These are phyloP conservation scores for Nyctereutes procyonoides DNA, from an alignment of 2,113 vertebrate genomes.

Conservation along the genomic window DNA sequence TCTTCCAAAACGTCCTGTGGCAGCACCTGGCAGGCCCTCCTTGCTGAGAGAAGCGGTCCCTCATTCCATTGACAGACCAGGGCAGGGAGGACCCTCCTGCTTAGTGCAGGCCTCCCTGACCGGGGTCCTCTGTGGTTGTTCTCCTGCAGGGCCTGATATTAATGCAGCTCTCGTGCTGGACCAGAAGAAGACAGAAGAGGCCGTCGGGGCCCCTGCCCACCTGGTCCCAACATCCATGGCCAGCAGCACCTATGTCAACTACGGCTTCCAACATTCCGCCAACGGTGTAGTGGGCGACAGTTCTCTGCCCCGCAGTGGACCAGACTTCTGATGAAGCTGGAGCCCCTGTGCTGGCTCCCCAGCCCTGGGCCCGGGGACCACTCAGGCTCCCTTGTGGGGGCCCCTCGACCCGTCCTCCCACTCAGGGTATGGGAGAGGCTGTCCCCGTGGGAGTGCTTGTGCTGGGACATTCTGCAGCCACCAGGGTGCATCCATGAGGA, in stretches of 20 bases:
- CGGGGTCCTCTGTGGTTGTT: neutral
- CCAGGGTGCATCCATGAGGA: neutral
- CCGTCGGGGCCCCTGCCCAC: neutral
- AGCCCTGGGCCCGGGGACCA: neutral
- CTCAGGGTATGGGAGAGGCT: neutral
- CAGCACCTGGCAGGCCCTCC: neutral
- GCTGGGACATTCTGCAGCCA: neutral
- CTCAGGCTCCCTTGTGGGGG: rapidly evolving
- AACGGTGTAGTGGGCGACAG: rapidly evolving
- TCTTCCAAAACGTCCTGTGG: neutral
- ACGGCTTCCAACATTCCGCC: neutral
- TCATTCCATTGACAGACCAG: neutral
- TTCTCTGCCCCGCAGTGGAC: neutral
- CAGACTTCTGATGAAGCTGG: neutral
- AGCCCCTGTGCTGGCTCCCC: neutral
- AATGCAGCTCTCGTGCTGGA: constrained; percentile 32
- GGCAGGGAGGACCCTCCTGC: neutral
- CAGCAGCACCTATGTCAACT: neutral
- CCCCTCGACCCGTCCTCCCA: too few species aligned
- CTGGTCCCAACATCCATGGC: rapidly evolving
- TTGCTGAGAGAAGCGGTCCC: neutral
- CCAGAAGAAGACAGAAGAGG: neutral
- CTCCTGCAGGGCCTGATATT: constrained; percentile 66
- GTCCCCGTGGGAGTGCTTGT: neutral
- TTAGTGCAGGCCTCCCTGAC: neutral